These are phyloP conservation scores for Dicrurus megarhynchus DNA, from an alignment of 2,113 vertebrate species.

Conservation along the genomic window DNA sequence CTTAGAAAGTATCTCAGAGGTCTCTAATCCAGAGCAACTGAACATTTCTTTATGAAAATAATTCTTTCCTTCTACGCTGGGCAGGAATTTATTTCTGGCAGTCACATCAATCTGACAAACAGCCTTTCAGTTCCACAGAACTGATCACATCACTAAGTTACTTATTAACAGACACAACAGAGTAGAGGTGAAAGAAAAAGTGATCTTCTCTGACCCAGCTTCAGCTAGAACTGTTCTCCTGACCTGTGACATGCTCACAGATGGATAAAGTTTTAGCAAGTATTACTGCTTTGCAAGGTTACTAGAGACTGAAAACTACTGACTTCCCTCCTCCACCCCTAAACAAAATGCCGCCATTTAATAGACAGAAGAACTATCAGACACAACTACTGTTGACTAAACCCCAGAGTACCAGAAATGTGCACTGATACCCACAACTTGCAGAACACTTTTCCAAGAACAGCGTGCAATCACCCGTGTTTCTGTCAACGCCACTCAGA, in stretches of 20 bases:
- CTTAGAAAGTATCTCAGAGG: not conserved
- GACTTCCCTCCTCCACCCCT: not conserved
- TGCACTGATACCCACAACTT: not conserved
- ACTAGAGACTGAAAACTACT: not conserved
- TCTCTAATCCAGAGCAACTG: not conserved
- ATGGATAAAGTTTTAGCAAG: not conserved
- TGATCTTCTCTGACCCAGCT: not conserved
- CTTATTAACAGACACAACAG: not conserved
- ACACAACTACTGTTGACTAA: not conserved
- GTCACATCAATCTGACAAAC: not conserved
- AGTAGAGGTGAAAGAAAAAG: not conserved
- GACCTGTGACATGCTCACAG: not conserved
- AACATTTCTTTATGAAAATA: not conserved
- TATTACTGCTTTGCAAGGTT: not conserved
- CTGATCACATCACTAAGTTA: not conserved
- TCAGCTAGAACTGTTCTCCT: not conserved
- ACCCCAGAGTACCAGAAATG: not conserved
- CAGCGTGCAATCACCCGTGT: accelerated
- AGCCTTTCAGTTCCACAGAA: not conserved
- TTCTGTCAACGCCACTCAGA: not conserved
- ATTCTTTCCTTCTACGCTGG: not conserved
- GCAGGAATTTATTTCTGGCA: not conserved
- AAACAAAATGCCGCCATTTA: not conserved
- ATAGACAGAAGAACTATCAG: not conserved
- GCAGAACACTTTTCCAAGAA: not conserved